These are phyloP conservation scores for Hydropsyche tenuis DNA, from an alignment of 1,140 invertebrate species.

Conservation along the genomic window DNA sequence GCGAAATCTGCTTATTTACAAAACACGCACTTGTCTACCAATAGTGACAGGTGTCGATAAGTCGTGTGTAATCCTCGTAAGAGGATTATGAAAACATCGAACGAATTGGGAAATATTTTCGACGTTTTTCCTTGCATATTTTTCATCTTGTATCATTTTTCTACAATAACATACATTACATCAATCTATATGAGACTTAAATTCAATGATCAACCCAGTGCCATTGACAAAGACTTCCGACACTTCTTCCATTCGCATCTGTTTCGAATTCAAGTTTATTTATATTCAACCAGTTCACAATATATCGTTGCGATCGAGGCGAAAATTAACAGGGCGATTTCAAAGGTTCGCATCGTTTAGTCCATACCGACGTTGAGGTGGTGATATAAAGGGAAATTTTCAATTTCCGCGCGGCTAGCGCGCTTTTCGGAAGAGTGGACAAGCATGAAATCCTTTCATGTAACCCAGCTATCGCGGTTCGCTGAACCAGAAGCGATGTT, in stretches of 20 bases:
- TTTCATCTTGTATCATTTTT: too few species aligned
- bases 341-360: conserved; percentile 5
- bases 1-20: conserved; percentile 26
- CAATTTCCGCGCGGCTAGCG: background rate
- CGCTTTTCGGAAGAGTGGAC: conserved; percentile 5
- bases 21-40: background rate
- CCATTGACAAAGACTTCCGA: too few species aligned
- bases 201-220: too few species aligned
- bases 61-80: conserved; percentile 19
- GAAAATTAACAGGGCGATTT: background rate
- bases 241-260: too few species aligned
- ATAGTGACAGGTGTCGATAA: conserved; percentile 13
- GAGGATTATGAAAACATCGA: conserved; percentile 21
- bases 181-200: too few species aligned
- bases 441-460: conserved; percentile 40
- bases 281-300: too few species aligned
- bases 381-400: conserved; percentile 19
- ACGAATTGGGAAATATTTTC: too few species aligned
- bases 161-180: too few species aligned
- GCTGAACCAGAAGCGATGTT: conserved; percentile 17
- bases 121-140: too few species aligned
- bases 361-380: background rate
- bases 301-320: too few species aligned
- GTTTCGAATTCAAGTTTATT: too few species aligned
- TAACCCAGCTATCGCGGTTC: conserved; percentile 23